Evolutionary conservation across 1,140 invertebrate genomes (phyloP).

Genomic region (Homarus americanus): DNA sequence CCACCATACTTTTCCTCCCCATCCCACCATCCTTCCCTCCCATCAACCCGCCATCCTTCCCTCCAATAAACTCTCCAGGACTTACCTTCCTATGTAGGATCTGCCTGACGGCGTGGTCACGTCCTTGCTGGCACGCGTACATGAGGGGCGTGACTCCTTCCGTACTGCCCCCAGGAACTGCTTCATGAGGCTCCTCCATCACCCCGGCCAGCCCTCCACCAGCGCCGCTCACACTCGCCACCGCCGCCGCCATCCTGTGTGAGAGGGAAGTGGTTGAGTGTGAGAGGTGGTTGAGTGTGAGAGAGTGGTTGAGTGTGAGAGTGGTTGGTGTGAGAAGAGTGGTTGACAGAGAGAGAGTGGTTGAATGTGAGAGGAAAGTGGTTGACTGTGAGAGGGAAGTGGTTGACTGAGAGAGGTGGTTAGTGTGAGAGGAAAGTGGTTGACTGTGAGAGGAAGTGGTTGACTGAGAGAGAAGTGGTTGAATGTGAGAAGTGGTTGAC

Average conservation of each 20-base stretch:
- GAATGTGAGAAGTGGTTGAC: no score
- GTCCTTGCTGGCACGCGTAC: slow-evolving; percentile 91
- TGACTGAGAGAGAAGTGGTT: no score
- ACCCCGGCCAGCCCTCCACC: slow-evolving; percentile 17
- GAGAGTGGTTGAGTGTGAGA: background rate
- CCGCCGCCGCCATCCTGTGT: slow-evolving; percentile 50
- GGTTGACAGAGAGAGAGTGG: background rate
- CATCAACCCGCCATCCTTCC: no score
- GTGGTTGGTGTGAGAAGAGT: background rate
- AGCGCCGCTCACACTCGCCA: slow-evolving; percentile 36
- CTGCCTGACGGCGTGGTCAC: slow-evolving; percentile 78
- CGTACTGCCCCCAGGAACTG: slow-evolving; percentile 9
- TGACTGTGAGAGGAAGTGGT: no score
- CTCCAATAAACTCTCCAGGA: no score
- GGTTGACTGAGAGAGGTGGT: background rate
- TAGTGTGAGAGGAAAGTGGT: no score
- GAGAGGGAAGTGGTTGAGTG: slow-evolving; percentile 4
- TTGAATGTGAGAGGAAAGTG: background rate
- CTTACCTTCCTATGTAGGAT: slow-evolving; percentile 78
- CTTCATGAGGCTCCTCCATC: background rate
- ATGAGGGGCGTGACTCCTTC: slow-evolving; percentile 87
- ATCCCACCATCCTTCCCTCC: no score
- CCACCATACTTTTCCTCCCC: no score
- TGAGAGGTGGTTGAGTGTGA: background rate
- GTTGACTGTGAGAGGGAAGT: background rate